Conservation (phyloP, 1,140 invertebrate species). For the Melitaea cinxia region DNA sequence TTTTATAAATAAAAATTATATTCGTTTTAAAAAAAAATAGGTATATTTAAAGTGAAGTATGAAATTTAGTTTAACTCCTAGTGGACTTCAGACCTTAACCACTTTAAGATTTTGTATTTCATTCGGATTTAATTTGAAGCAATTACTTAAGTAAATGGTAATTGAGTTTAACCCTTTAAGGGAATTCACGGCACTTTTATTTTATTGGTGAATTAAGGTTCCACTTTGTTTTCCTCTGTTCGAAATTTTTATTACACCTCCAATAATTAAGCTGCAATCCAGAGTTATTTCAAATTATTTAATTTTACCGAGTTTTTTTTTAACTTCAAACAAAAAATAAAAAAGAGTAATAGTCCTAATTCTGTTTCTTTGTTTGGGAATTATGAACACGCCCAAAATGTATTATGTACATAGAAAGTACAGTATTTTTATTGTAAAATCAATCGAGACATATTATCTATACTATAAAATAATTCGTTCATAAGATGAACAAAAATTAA, state of each 20-base stretch:
- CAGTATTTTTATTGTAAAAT: no score
- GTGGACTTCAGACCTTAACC: constrained; percentile 16
- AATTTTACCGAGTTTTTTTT: neutral
- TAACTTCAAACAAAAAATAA: no score
- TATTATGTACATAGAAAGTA: no score
- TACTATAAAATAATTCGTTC: no score
- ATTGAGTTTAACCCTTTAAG: constrained; percentile 62
- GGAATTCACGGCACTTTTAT: constrained; percentile 46
- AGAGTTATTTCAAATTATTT: neutral
- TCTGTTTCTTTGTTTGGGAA: no score
- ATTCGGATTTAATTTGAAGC: constrained; percentile 57
- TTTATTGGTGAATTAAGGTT: constrained; percentile 41
- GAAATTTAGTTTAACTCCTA: neutral
- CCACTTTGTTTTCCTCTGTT: constrained; percentile 16
- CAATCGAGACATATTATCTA: no score
- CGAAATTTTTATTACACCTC: constrained; percentile 31
- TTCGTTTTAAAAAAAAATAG: no score
- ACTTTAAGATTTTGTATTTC: constrained; percentile 43
- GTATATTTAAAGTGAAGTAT: no score
- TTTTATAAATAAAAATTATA: no score
- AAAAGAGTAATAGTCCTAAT: no score
- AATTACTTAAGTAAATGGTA: constrained; percentile 59
- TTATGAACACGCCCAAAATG: no score
- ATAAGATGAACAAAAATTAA: no score
- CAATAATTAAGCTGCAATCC: constrained; percentile 20